Percentiles rank a stretch among this genome's conserved stretches.
Evolutionary conservation across 1,140 invertebrate genomes (phyloP).

Genomic region (Listronotus bonariensis): DNA sequence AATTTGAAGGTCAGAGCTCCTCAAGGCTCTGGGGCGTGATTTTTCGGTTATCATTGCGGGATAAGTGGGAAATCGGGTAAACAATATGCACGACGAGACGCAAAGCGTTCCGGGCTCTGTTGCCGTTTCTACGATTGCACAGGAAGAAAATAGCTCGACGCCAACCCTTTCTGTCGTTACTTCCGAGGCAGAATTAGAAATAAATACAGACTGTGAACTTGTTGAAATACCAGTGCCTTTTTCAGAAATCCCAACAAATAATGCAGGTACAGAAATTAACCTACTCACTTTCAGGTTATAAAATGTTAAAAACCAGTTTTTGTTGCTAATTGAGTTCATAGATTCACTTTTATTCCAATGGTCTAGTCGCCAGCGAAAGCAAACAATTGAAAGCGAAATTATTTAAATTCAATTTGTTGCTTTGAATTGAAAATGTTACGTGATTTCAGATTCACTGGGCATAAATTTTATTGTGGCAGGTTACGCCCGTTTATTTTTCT

Average conservation of each 20-base stretch:
- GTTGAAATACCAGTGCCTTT: conserved; percentile 55
- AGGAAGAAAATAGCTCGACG: conserved; percentile 48
- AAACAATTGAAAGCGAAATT: conserved; percentile 44
- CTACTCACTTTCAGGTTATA: conserved; percentile 46
- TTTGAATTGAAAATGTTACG: neutral
- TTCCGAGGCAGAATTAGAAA: conserved; percentile 50
- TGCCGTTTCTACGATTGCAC: conserved; percentile 55
- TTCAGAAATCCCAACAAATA: conserved; percentile 41
- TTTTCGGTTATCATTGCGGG: conserved; percentile 50
- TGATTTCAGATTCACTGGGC: neutral
- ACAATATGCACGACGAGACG: conserved; percentile 58
- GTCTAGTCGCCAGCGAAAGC: conserved; percentile 41
- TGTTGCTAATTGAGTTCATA: conserved; percentile 31
- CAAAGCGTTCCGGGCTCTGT: conserved; percentile 58
- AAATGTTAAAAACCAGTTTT: conserved; percentile 40
- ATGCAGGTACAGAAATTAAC: conserved; percentile 41
- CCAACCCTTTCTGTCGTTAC: conserved; percentile 45
- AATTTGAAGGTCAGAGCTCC: conserved; percentile 55
- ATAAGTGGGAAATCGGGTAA: conserved; percentile 52
- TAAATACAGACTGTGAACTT: conserved; percentile 50
- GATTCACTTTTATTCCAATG: conserved; percentile 47
- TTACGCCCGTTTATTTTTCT: conserved; percentile 11
- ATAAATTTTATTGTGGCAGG: neutral
- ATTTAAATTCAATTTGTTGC: conserved; percentile 1
- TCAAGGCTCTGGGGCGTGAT: conserved; percentile 52